A percentile compares a stretch with the other conserved stretches of the same genome.
Evolutionary conservation across 2,797 vertebrate species (phyloP).

Genomic region (Sarcophilus harrisii): DNA sequence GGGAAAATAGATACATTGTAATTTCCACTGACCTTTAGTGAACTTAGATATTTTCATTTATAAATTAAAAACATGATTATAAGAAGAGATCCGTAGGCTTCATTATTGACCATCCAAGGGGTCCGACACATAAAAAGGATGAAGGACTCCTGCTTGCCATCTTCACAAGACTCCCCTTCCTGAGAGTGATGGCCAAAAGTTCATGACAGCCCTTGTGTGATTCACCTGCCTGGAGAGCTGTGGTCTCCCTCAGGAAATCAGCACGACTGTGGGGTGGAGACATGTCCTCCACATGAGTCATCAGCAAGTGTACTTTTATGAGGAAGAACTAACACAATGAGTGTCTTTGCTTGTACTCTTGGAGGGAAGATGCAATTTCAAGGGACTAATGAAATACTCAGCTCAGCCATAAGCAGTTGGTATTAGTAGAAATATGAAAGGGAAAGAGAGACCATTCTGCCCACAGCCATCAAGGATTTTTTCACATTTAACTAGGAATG

Average conservation of each 20-base stretch:
- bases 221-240: neutral
- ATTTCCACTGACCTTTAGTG: neutral
- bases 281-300: neutral
- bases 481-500: neutral
- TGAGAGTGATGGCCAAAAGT: no score
- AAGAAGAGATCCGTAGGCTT: neutral
- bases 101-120: no score
- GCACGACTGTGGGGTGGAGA: fast-evolving
- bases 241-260: neutral
- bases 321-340: neutral
- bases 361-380: neutral
- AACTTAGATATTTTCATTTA: neutral
- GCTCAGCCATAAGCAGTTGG: neutral
- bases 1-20: neutral
- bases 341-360: neutral
- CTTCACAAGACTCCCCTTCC: neutral
- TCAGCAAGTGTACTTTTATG: neutral
- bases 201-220: neutral
- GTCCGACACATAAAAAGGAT: neutral
- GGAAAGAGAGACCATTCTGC: neutral
- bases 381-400: neutral
- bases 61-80: neutral
- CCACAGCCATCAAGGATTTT: neutral
- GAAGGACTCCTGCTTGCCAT: neutral
- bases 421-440: neutral